These are phyloP conservation scores for Ypsolopha sequella DNA, from an alignment of 2,888 invertebrate genomes.

Conservation along the genomic window DNA sequence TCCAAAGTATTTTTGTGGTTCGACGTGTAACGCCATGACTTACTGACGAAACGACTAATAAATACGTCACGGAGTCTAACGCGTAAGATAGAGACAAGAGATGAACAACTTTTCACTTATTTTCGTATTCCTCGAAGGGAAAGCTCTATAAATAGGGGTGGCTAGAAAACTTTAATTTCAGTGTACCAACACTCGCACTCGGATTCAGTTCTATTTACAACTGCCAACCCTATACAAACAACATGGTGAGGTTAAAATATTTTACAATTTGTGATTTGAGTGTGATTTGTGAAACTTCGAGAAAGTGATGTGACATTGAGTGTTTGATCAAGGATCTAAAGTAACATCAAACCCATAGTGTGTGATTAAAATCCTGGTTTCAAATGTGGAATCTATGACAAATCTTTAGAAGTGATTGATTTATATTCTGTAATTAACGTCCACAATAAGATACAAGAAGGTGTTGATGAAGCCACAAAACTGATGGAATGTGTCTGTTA, in stretches of 20 bases:
- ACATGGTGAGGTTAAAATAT: slow-evolving; percentile 47
- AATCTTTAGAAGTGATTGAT: too few relatives aligned
- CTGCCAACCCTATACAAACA: slow-evolving; percentile 43
- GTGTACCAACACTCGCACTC: slow-evolving; percentile 70
- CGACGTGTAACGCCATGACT: slow-evolving; percentile 16
- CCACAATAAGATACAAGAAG: too few relatives aligned
- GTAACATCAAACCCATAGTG: background rate
- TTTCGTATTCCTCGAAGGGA: slow-evolving; percentile 51
- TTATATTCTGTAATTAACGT: too few relatives aligned
- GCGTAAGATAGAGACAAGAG: slow-evolving; percentile 37
- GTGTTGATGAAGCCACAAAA: too few relatives aligned
- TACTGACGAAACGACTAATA: slow-evolving; percentile 21
- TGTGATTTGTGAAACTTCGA: slow-evolving; percentile 5
- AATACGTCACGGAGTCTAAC: slow-evolving; percentile 23
- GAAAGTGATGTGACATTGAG: background rate
- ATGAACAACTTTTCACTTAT: slow-evolving; percentile 51
- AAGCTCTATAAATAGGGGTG: slow-evolving; percentile 67
- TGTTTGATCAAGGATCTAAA: too few relatives aligned
- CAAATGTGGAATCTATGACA: too few relatives aligned
- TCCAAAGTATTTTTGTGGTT: too few relatives aligned
- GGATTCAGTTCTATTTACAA: slow-evolving; percentile 65
- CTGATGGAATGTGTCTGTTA: too few relatives aligned
- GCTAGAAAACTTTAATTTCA: slow-evolving; percentile 46
- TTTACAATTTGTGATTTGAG: background rate
- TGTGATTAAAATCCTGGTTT: background rate